Percentiles rank a stretch among this genome's conserved stretches.
phyloP scores from a whole-genome alignment of 1,140 invertebrate genomes.

The Hycleus cichorii region DNA sequence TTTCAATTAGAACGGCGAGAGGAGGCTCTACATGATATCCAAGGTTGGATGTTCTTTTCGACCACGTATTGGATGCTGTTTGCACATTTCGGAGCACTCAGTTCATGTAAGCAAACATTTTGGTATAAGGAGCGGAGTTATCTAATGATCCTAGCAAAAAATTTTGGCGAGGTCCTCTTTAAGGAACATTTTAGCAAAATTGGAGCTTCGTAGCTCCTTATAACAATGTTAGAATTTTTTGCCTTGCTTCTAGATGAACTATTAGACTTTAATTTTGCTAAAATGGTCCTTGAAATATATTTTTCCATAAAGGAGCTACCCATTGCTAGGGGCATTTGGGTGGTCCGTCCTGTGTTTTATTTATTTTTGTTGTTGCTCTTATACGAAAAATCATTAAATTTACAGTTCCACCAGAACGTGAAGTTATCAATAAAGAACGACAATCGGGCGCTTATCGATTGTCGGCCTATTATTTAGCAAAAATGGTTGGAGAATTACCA shows the following conservation, averaged over 20 bases:
- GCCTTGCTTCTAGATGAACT: too few species aligned
- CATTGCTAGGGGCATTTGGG: too few species aligned
- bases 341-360: too few species aligned
- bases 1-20: conserved; percentile 69
- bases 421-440: conserved; percentile 78
- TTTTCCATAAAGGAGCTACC: too few species aligned
- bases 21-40: conserved; percentile 68
- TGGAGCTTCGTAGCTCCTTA: too few species aligned
- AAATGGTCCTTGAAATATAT: too few species aligned
- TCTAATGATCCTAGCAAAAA: too few species aligned
- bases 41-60: conserved; percentile 84
- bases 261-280: too few species aligned
- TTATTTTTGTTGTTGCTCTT: neutral
- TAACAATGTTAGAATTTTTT: too few species aligned
- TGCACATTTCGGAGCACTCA: conserved; percentile 71
- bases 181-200: too few species aligned
- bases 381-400: conserved; percentile 6
- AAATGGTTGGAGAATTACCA: conserved; percentile 77
- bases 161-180: too few species aligned
- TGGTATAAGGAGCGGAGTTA: neutral
- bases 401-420: conserved; percentile 72
- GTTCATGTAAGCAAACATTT: conserved; percentile 48
- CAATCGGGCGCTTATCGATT: conserved; percentile 73
- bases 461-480: conserved; percentile 79
- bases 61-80: conserved; percentile 84